A percentile compares a stretch with the other conserved stretches of the same genome.
Conservation (phyloP, 2,797 vertebrate genomes). For the Myotis findleyi region DNA sequence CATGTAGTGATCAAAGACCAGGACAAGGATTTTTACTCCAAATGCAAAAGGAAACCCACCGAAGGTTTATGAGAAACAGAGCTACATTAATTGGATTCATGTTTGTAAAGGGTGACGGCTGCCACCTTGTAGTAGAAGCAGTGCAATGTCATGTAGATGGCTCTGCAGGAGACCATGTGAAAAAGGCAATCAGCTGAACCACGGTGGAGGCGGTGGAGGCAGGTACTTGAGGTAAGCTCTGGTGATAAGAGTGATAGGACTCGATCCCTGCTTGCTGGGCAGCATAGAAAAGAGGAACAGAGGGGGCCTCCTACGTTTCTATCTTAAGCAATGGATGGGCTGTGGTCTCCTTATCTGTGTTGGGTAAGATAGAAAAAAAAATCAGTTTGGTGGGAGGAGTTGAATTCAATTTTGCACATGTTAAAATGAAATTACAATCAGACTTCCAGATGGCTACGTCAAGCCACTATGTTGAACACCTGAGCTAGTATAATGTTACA, state of each 20-base stretch:
- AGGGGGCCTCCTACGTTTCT: background rate
- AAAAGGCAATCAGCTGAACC: background rate
- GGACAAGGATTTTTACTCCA: background rate
- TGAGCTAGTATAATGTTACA: background rate
- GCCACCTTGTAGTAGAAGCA: background rate
- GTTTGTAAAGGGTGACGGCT: background rate
- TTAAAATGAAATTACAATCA: background rate
- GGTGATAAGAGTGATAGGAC: background rate
- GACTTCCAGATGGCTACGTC: background rate
- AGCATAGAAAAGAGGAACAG: background rate
- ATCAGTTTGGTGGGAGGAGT: rapidly evolving
- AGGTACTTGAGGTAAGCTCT: background rate
- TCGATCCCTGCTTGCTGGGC: background rate
- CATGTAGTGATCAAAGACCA: background rate
- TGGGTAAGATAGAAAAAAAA: background rate
- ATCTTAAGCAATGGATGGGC: background rate
- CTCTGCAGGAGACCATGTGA: background rate
- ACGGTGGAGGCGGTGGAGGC: background rate
- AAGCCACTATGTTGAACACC: background rate
- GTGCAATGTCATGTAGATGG: background rate
- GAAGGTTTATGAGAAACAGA: background rate
- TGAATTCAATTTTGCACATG: background rate
- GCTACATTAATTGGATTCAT: background rate
- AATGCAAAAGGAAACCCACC: background rate
- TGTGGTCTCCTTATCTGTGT: background rate